Conservation (phyloP, 2,113 vertebrate species). For the Gasterosteus nipponicus region DNA sequence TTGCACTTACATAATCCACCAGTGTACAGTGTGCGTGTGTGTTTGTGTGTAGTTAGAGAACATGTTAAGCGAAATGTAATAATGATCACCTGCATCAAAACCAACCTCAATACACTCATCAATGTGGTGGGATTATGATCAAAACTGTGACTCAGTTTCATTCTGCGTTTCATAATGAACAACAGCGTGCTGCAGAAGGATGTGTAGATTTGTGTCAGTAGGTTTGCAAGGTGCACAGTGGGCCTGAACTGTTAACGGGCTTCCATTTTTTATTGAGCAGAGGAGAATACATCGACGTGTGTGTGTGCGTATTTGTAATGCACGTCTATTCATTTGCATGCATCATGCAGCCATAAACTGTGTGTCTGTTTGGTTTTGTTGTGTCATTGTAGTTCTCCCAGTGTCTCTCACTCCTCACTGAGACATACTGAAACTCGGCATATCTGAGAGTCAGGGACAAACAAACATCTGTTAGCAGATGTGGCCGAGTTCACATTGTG, state of each 20-base stretch:
- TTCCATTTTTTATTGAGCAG: constrained; percentile 67
- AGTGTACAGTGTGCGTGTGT: neutral
- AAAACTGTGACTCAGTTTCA: constrained; percentile 11
- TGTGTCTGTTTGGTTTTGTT: constrained; percentile 43
- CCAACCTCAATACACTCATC: neutral
- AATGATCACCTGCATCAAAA: neutral
- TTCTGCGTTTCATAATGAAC: neutral
- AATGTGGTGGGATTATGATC: neutral
- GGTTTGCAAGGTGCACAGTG: constrained; percentile 38
- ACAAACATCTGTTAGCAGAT: constrained; percentile 59
- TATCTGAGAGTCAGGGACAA: constrained; percentile 21
- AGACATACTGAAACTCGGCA: constrained; percentile 30
- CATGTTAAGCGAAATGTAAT: neutral
- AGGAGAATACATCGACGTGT: constrained; percentile 53
- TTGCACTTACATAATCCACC: neutral
- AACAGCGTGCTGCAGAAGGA: constrained; percentile 21
- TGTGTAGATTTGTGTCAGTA: constrained; percentile 58
- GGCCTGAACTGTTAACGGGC: constrained; percentile 44
- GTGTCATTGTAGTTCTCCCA: constrained; percentile 12
- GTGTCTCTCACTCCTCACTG: constrained; percentile 33
- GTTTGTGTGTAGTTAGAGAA: neutral
- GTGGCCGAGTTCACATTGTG: constrained; percentile 48
- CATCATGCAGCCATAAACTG: constrained; percentile 48
- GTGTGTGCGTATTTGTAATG: neutral
- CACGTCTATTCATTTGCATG: constrained; percentile 25